Evolutionary conservation across 2,113 vertebrate genomes (phyloP).

Genomic region (Polyodon spathula): DNA sequence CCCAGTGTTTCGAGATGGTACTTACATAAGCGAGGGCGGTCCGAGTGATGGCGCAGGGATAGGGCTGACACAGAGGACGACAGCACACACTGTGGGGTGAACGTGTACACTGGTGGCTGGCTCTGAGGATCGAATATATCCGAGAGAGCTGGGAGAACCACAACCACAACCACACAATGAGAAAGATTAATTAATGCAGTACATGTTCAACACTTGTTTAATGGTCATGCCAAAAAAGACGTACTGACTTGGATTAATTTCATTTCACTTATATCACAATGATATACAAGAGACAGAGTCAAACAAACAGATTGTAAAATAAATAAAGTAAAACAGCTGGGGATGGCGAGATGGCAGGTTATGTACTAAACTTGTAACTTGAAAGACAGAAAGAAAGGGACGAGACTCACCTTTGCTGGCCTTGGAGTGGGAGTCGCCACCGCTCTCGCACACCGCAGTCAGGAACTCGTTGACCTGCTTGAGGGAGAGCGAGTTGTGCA

Average conservation of each 20-base stretch:
- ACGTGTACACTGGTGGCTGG: conserved; percentile 68
- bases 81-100: conserved; percentile 75
- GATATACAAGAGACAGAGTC: too few relatives aligned
- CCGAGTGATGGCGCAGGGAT: conserved; percentile 68
- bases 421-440: conserved; percentile 61
- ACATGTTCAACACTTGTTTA: too few relatives aligned
- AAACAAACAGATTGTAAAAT: too few relatives aligned
- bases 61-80: conserved; percentile 59
- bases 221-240: too few relatives aligned
- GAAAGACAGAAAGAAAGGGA: too few relatives aligned
- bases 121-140: conserved; percentile 76
- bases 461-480: conserved; percentile 89
- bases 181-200: too few relatives aligned
- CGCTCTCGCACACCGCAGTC: conserved; percentile 69
- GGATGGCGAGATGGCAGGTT: too few relatives aligned
- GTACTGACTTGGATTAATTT: too few relatives aligned
- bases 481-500: conserved; percentile 95
- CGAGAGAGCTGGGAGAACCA: conserved; percentile 35
- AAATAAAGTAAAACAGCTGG: too few relatives aligned
- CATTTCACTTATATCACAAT: too few relatives aligned
- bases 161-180: too few relatives aligned
- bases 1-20: conserved; percentile 29
- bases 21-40: conserved; percentile 94
- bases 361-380: too few relatives aligned
- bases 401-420: conserved; percentile 77